Evolutionary conservation across 2,888 invertebrate genomes (phyloP).

Genomic region (Hyles lineata): DNA sequence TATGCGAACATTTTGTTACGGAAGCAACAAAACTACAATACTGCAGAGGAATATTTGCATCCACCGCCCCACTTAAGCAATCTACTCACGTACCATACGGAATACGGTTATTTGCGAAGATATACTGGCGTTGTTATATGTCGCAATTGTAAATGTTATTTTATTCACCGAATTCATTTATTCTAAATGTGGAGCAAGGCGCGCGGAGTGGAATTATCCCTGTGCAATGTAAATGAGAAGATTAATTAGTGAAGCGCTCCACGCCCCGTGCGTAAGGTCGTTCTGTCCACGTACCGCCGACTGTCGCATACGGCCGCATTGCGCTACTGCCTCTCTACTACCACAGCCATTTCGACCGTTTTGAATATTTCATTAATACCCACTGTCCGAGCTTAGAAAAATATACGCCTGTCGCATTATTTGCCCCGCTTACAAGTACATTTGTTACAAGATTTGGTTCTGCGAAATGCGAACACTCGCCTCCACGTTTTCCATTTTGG

Average conservation of each 20-base stretch:
- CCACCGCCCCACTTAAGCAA: not conserved
- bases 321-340: constrained; percentile 51
- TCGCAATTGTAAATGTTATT: not conserved
- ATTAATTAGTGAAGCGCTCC: constrained; percentile 11
- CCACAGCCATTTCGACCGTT: constrained; percentile 10
- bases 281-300: not conserved
- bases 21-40: constrained; percentile 1
- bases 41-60: constrained; percentile 9
- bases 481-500: not conserved
- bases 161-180: constrained; percentile 2
- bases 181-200: constrained; percentile 2
- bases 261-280: constrained; percentile 13
- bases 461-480: constrained; percentile 4
- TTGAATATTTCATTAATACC: constrained; percentile 46
- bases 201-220: not conserved
- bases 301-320: constrained; percentile 60
- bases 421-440: constrained; percentile 32
- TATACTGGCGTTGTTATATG: not conserved
- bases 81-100: not conserved
- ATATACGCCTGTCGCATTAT: constrained; percentile 11
- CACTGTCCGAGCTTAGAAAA: constrained; percentile 35
- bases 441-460: constrained; percentile 42
- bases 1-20: not conserved
- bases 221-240: constrained; percentile 25
- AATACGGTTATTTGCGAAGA: not conserved